A percentile compares a stretch with the other conserved stretches of the same genome.
These are phyloP conservation scores for Antedon mediterranea DNA, from an alignment of 53 echinoderm and acorn worm species.

Conservation along the genomic window DNA sequence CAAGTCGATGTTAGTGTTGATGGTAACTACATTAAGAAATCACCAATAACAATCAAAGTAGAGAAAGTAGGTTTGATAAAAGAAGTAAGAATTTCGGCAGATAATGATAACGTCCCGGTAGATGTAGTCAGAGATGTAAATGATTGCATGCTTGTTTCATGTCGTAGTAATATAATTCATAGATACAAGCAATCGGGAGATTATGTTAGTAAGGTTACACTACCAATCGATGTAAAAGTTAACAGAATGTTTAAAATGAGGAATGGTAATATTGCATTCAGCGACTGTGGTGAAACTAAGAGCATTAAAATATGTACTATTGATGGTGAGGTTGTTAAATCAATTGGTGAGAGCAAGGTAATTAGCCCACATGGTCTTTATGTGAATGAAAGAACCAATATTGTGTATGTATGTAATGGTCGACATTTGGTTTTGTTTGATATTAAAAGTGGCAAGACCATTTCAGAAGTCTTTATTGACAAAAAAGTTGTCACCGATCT, in stretches of 20 bases:
- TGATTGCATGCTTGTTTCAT: not conserved
- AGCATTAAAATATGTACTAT: not conserved
- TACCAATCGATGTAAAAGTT: not conserved
- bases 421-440: not conserved
- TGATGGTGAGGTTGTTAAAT: not conserved
- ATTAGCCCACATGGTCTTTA: not conserved
- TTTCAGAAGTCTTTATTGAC: too few species aligned
- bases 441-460: not conserved
- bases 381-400: not conserved
- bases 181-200: not conserved
- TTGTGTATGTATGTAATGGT: not conserved
- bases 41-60: not conserved
- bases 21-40: not conserved
- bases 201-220: not conserved
- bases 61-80: not conserved
- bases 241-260: not conserved
- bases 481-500: not conserved
- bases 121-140: not conserved
- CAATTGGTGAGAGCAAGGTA: not conserved
- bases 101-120: not conserved
- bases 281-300: not conserved
- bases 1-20: not conserved
- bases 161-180: not conserved
- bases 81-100: not conserved
- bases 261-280: not conserved